Evolutionary conservation across 2,888 invertebrate genomes (phyloP).

Genomic region (Archips crataeganus): DNA sequence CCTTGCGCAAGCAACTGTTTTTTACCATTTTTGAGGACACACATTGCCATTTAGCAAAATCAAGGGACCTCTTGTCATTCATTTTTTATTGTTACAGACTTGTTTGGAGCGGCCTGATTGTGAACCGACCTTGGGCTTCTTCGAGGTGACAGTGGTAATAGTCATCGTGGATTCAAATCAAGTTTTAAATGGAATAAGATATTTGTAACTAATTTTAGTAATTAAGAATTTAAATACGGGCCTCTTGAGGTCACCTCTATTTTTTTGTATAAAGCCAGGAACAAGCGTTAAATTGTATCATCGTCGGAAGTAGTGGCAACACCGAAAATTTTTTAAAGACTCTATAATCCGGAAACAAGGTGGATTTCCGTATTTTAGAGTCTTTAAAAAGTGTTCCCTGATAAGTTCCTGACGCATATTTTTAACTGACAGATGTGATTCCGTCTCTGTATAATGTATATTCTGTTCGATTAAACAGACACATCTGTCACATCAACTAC

Average conservation of each 20-base stretch:
- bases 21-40: constrained; percentile 69
- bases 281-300: too few relatives aligned
- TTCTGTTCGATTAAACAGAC: too few relatives aligned
- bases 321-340: too few relatives aligned
- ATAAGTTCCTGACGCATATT: too few relatives aligned
- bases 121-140: constrained; percentile 34
- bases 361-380: too few relatives aligned
- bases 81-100: constrained; percentile 56
- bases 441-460: too few relatives aligned
- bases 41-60: constrained; percentile 70
- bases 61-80: constrained; percentile 60
- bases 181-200: constrained; percentile 29
- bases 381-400: too few relatives aligned
- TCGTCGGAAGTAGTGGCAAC: too few relatives aligned
- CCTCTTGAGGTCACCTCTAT: constrained; percentile 26
- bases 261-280: background rate
- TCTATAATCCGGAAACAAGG: too few relatives aligned
- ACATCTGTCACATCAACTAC: too few relatives aligned
- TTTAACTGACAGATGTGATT: too few relatives aligned
- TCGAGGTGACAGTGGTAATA: constrained; percentile 35
- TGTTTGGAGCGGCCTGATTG: constrained; percentile 30
- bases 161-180: constrained; percentile 24
- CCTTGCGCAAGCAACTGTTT: constrained; percentile 62
- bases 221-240: constrained; percentile 3
- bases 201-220: constrained; percentile 30